Base-by-base conservation (phyloP, 2,888 invertebrate species). In the Dichetophora obliterata region DNA sequence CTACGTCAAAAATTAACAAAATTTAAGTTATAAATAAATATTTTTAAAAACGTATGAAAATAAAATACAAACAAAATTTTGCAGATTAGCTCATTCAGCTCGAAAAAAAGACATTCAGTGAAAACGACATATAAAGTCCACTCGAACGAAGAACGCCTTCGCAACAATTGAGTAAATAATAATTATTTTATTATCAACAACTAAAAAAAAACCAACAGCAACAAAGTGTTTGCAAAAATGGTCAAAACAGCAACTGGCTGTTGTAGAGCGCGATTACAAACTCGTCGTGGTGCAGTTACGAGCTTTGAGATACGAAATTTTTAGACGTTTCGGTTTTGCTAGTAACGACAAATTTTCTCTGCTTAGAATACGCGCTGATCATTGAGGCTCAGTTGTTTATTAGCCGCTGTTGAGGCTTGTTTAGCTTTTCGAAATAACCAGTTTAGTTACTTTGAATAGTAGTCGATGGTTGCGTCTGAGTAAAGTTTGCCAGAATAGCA, bases 371-470 rank as follows among this genome's bases (percentile, higher is more conserved):
- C 19, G 27, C 78, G 75, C 74, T 22, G 70, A 31, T 72, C 48
- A 76, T 52, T 84, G 83, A 85, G 85, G 76, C 61, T 84, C 83
- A 85, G 85, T 86, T 79, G 85, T 81, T 80, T 72, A 75, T 80
- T 77, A 83, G 78, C 82, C 79, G 83, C 84, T 81, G 85, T 57
- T 77, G 79, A 80, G 72, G 82, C 65, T 80, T 79, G 85, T 80
- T 80, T 63, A 19, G 50, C 27, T 11, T 11, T 24, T 59, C 16
- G 22, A 2, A 24, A 27, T 5, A 27, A 59, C 5, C 14, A 59
- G 27, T 59, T 59, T 43, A 43, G 14, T 37, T 6, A 37, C 1
- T 43, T 43, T 43, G 2, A 3, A 14, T 11, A 43, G 37, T 37
- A 43, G 14, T 43, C 11, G 11, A 43, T 11, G 11, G 43, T 43